Percentiles rank a stretch among this genome's conserved stretches.
phyloP scores from a whole-genome alignment of 2,113 vertebrate species.

The Sceloporus tristichus region DNA sequence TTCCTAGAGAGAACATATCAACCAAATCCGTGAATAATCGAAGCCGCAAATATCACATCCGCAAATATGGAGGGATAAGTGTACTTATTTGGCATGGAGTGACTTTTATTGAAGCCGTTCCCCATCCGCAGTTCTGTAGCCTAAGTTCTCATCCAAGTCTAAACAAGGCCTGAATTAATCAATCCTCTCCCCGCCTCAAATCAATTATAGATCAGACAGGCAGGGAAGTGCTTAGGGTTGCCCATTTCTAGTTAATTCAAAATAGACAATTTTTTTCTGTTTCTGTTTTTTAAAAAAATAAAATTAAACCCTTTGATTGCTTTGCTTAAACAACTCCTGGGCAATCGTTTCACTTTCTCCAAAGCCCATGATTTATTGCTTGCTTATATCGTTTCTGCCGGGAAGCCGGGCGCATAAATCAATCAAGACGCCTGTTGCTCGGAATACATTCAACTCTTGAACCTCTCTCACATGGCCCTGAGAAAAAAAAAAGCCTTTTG shows the following conservation, averaged over 20 bases:
- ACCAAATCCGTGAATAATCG: too few species aligned
- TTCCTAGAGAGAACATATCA: too few species aligned
- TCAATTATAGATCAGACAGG: not conserved
- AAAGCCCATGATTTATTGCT: slow-evolving; percentile 38
- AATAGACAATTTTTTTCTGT: slow-evolving; percentile 48
- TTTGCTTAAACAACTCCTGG: slow-evolving; percentile 36
- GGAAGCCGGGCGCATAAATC: slow-evolving; percentile 40
- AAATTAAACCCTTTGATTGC: slow-evolving; percentile 42
- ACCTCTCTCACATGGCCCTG: slow-evolving; percentile 14
- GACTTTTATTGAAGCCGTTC: not conserved
- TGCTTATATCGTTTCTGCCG: slow-evolving; percentile 38
- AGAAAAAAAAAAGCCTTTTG: slow-evolving; percentile 4
- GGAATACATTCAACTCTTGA: not conserved
- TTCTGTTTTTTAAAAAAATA: not conserved
- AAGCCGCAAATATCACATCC: too few species aligned
- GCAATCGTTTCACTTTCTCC: slow-evolving; percentile 47
- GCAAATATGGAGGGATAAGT: not conserved
- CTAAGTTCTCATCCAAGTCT: not conserved
- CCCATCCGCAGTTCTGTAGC: too few species aligned
- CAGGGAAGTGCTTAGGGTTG: too few species aligned
- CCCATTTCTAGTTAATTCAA: slow-evolving; percentile 52
- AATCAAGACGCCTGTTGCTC: not conserved
- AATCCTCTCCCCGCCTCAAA: too few species aligned
- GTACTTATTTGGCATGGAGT: not conserved
- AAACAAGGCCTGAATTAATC: not conserved